phyloP scores from a whole-genome alignment of 2,797 vertebrate genomes.

The Gila robusta region DNA sequence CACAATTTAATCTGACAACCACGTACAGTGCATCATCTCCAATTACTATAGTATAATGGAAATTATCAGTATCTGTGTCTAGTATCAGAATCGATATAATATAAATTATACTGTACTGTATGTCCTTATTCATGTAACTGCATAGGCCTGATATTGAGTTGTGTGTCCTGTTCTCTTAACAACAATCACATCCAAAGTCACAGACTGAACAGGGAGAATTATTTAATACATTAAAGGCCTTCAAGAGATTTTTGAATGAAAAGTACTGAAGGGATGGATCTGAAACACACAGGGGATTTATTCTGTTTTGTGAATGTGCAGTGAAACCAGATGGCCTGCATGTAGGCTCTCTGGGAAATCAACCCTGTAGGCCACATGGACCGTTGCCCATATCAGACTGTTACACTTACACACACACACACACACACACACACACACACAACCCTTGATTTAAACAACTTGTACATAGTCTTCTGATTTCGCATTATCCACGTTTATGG shows the following conservation, averaged over 20 bases:
- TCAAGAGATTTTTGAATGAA: background rate
- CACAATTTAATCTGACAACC: background rate
- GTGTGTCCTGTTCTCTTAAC: background rate
- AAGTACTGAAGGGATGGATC: background rate
- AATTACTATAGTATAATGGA: background rate
- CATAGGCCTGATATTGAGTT: background rate
- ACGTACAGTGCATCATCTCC: background rate
- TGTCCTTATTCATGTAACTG: background rate
- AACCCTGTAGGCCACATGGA: background rate
- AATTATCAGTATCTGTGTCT: background rate
- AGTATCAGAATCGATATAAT: background rate
- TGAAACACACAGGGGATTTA: background rate
- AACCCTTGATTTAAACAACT: background rate
- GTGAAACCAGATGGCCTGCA: conserved; percentile 16
- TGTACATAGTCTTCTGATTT: background rate
- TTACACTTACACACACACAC: background rate
- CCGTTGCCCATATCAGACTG: conserved; percentile 1
- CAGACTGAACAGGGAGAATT: background rate
- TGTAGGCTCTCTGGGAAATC: conserved; percentile 5
- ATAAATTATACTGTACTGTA: background rate
- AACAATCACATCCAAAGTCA: background rate
- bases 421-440: background rate
- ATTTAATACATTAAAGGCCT: conserved; percentile 4
- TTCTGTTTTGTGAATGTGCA: conserved; percentile 3
- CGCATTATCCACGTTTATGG: background rate